phyloP scores from a whole-genome alignment of 1,140 invertebrate species.

The Aricia agestis region DNA sequence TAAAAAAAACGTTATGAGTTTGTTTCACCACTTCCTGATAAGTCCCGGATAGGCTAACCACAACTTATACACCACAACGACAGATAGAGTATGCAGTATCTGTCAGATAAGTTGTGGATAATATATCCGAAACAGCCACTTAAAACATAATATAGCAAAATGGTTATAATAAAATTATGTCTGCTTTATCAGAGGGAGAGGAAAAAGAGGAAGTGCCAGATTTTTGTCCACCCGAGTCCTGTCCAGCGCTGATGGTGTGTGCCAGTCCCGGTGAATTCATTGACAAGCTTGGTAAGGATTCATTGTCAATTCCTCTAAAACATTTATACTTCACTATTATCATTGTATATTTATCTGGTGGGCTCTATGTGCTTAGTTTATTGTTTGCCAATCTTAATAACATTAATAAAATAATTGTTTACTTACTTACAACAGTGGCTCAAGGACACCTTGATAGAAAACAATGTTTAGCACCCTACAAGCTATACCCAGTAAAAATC shows the following conservation, averaged over 20 bases:
- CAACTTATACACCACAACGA: too few relatives aligned
- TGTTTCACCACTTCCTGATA: too few relatives aligned
- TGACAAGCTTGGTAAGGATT: conserved; percentile 54
- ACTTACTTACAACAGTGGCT: conserved; percentile 31
- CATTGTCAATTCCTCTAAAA: neutral
- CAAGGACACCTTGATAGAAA: conserved; percentile 56
- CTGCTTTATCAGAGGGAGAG: conserved; percentile 49
- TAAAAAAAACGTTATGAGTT: neutral
- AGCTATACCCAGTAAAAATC: conserved; percentile 56
- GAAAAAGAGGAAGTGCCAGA: conserved; percentile 53
- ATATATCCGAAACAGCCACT: too few relatives aligned
- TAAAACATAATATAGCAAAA: too few relatives aligned
- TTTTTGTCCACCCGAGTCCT: conserved; percentile 51
- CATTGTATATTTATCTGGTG: neutral
- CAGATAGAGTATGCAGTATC: too few relatives aligned
- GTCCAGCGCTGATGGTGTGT: conserved; percentile 55
- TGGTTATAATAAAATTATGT: too few relatives aligned
- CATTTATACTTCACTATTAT: neutral
- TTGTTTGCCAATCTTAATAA: too few relatives aligned
- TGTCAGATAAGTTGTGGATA: too few relatives aligned
- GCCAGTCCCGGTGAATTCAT: conserved; percentile 59
- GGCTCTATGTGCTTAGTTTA: neutral
- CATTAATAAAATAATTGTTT: neutral
- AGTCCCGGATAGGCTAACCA: too few relatives aligned
- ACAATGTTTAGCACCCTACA: conserved; percentile 59